These are phyloP conservation scores for Luffia ferchaultella DNA, from an alignment of 2,888 invertebrate genomes.

Conservation along the genomic window DNA sequence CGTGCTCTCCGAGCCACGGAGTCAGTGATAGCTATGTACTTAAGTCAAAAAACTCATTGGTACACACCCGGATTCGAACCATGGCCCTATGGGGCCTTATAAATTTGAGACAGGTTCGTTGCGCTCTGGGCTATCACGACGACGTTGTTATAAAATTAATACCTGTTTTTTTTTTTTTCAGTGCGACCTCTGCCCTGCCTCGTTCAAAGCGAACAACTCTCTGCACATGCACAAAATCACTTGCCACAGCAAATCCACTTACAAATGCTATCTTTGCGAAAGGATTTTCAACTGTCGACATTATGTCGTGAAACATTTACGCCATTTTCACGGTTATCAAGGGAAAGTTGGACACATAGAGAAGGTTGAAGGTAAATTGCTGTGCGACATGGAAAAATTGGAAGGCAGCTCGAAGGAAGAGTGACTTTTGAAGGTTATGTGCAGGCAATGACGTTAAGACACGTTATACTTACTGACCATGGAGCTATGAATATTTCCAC, in stretches of 20 bases:
- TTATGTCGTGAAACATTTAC: slow-evolving; percentile 29
- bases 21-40: no score
- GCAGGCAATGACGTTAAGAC: no score
- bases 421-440: no score
- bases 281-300: slow-evolving; percentile 26
- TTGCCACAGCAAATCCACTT: slow-evolving; percentile 26
- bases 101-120: no score
- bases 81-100: no score
- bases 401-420: neutral
- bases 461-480: no score
- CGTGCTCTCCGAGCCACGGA: no score
- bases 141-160: neutral
- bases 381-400: neutral
- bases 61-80: no score
- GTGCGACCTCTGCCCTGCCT: slow-evolving; percentile 35
- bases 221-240: slow-evolving; percentile 31
- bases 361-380: neutral
- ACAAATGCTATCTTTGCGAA: slow-evolving; percentile 15
- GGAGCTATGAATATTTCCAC: no score
- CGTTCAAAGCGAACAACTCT: slow-evolving; percentile 34
- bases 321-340: slow-evolving; percentile 22
- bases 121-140: no score
- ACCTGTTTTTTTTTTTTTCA: slow-evolving; percentile 18
- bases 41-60: no score
- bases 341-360: slow-evolving; percentile 12